Percentiles rank a stretch among this genome's conserved stretches.
Evolutionary conservation across 1,140 invertebrate genomes (phyloP).

Genomic region (Eulimnadia texana): DNA sequence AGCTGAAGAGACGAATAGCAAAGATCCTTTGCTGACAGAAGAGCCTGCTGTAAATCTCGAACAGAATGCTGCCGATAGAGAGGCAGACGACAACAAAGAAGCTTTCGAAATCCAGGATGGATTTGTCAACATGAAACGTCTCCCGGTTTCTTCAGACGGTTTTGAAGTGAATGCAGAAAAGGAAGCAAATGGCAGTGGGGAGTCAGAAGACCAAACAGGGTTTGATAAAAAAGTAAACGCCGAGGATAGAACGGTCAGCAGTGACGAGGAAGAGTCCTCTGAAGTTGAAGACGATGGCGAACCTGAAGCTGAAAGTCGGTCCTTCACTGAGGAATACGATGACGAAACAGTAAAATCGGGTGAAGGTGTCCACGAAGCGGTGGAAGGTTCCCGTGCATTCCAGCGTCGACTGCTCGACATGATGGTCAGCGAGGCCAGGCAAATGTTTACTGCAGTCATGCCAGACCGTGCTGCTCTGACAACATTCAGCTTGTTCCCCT

Average conservation of each 20-base stretch:
- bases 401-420: conserved; percentile 6
- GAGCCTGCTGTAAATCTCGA: neutral
- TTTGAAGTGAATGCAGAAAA: neutral
- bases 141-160: neutral
- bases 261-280: neutral
- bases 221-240: neutral
- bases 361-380: neutral
- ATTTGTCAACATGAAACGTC: neutral
- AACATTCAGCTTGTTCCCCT: conserved; percentile 9
- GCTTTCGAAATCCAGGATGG: neutral
- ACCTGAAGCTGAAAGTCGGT: neutral
- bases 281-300: neutral
- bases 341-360: neutral
- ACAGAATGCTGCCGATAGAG: neutral
- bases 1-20: too few species aligned
- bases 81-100: neutral
- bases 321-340: neutral
- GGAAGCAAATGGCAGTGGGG: too few species aligned
- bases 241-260: neutral
- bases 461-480: conserved; percentile 1
- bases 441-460: conserved; percentile 5
- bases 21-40: too few species aligned
- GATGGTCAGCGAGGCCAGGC: conserved; percentile 11
- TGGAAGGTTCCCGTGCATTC: neutral
- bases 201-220: too few species aligned